phyloP scores from a whole-genome alignment of 2,888 invertebrate species.

The Brenthis ino region DNA sequence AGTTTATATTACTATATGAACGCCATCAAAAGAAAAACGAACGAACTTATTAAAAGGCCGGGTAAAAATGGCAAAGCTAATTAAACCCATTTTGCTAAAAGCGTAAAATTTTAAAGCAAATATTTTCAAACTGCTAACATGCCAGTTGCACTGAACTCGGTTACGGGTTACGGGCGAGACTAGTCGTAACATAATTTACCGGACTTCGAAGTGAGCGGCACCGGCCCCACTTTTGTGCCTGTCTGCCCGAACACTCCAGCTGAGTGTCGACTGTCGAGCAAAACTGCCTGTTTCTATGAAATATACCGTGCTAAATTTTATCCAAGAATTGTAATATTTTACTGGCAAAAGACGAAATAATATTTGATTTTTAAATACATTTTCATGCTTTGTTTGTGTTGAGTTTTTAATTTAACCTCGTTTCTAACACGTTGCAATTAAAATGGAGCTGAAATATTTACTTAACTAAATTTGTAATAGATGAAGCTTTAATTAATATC shows the following conservation, averaged over 20 bases:
- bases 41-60: no score
- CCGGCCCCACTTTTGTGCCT: slow-evolving; percentile 27
- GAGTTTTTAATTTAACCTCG: neutral
- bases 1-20: no score
- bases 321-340: slow-evolving; percentile 12
- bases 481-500: neutral
- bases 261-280: slow-evolving; percentile 23
- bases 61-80: neutral
- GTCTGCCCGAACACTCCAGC: slow-evolving; percentile 26
- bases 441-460: neutral
- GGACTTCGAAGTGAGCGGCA: slow-evolving; percentile 28
- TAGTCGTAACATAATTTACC: slow-evolving; percentile 26
- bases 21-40: no score
- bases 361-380: neutral
- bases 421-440: neutral
- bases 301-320: slow-evolving; percentile 18
- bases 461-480: neutral
- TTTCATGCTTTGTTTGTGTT: slow-evolving; percentile 3
- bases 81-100: slow-evolving; percentile 11
- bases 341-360: neutral
- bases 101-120: slow-evolving; percentile 19
- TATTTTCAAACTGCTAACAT: slow-evolving; percentile 4
- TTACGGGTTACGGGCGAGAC: neutral
- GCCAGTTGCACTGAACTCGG: neutral
- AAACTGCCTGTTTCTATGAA: slow-evolving; percentile 21